These are phyloP conservation scores for Atlantisia rogersi DNA, from an alignment of 2,113 vertebrate species.

Conservation along the genomic window DNA sequence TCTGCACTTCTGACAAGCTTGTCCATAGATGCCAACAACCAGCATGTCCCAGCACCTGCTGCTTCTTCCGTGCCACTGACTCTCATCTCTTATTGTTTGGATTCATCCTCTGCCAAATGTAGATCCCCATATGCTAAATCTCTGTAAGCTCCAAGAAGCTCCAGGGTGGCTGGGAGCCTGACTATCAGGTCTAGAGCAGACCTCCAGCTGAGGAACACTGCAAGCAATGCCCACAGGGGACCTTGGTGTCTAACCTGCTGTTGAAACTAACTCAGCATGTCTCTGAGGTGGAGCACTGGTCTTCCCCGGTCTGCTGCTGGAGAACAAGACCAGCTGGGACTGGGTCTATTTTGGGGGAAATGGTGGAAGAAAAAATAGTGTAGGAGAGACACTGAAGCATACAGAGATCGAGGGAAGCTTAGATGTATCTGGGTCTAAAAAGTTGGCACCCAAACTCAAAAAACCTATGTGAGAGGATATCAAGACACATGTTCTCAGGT, in stretches of 20 bases:
- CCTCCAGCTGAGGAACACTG: background rate
- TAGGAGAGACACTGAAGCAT: background rate
- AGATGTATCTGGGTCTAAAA: background rate
- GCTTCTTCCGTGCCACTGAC: background rate
- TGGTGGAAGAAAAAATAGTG: background rate
- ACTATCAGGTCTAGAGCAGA: background rate
- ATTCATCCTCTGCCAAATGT: background rate
- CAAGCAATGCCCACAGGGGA: background rate
- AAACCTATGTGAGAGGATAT: fast-evolving
- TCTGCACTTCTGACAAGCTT: background rate
- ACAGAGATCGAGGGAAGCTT: background rate
- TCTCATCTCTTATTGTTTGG: background rate
- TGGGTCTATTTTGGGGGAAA: background rate
- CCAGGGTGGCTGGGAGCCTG: background rate
- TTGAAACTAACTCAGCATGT: background rate
- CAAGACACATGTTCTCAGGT: background rate
- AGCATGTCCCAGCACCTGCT: background rate
- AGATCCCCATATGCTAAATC: background rate
- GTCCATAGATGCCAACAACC: background rate
- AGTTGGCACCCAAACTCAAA: background rate
- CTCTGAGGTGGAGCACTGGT: background rate
- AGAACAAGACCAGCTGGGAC: background rate
- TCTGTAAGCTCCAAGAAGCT: background rate
- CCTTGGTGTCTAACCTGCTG: background rate
- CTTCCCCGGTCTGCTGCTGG: background rate